phyloP scores from a whole-genome alignment of 2,888 invertebrate genomes.

The Clivina fossor region DNA sequence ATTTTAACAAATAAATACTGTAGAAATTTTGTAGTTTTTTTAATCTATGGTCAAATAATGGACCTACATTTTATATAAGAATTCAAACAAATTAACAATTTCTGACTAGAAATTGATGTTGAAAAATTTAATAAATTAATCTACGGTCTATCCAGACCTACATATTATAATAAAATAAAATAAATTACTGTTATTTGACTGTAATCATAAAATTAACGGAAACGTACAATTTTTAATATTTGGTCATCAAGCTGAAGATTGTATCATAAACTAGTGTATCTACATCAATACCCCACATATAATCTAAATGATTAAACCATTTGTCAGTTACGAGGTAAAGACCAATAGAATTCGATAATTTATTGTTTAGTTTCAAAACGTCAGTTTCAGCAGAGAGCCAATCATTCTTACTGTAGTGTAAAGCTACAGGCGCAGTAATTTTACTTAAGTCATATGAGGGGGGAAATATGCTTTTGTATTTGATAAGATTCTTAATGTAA shows the following conservation, averaged over 20 bases:
- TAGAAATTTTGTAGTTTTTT: too few species aligned
- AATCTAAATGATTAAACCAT: conserved; percentile 62
- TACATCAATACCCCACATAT: conserved; percentile 58
- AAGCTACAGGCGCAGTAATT: conserved; percentile 52
- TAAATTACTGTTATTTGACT: too few species aligned
- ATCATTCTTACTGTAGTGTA: conserved; percentile 57
- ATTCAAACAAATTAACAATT: too few species aligned
- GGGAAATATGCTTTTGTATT: conserved; percentile 49
- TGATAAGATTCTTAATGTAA: conserved; percentile 39
- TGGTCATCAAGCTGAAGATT: conserved; percentile 36
- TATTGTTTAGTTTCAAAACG: conserved; percentile 51
- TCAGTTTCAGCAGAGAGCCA: conserved; percentile 55
- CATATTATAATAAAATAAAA: too few species aligned
- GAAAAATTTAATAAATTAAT: too few species aligned
- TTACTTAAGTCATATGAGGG: conserved; percentile 53
- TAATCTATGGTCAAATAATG: too few species aligned
- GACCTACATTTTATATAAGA: too few species aligned
- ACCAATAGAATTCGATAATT: conserved; percentile 54
- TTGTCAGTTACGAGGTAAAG: conserved; percentile 55
- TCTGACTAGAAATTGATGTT: too few species aligned
- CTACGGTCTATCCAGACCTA: too few species aligned
- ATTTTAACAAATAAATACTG: too few species aligned
- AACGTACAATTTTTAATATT: too few species aligned
- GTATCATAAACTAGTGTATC: conserved; percentile 41
- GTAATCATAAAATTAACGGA: too few species aligned